phyloP scores from a whole-genome alignment of 2,888 invertebrate species.

The Mechanitis mazaeus region DNA sequence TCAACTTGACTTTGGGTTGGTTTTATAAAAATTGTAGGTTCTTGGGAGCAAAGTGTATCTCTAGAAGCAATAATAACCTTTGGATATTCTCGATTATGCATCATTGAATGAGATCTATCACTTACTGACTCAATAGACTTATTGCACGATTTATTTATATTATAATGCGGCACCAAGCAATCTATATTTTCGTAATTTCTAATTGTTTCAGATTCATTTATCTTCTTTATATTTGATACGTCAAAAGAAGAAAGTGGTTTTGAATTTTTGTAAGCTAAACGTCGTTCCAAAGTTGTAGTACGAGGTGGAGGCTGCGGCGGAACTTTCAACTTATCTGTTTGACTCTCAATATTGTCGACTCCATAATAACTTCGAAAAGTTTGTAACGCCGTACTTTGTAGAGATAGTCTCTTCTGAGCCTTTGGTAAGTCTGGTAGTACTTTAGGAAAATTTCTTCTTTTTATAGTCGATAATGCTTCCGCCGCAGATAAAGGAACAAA shows the following conservation, averaged over 20 bases:
- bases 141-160: constrained; percentile 33
- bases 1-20: constrained; percentile 67
- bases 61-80: constrained; percentile 75
- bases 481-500: constrained; percentile 76
- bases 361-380: constrained; percentile 53
- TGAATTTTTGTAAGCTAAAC: constrained; percentile 63
- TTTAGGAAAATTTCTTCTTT: constrained; percentile 88
- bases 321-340: constrained; percentile 57
- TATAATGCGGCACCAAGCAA: constrained; percentile 39
- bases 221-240: constrained; percentile 42
- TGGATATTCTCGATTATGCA: constrained; percentile 48
- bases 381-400: constrained; percentile 76
- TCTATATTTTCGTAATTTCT: constrained; percentile 65
- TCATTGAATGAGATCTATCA: constrained; percentile 34
- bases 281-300: constrained; percentile 81
- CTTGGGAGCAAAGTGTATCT: constrained; percentile 58
- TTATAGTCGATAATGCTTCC: constrained; percentile 83
- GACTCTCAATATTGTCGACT: constrained; percentile 46
- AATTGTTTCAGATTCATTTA: constrained; percentile 36
- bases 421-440: constrained; percentile 87
- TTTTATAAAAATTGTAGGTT: constrained; percentile 79
- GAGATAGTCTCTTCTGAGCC: constrained; percentile 78
- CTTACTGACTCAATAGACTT: constrained; percentile 44
- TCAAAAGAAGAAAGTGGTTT: constrained; percentile 64
- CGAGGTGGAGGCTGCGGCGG: constrained; percentile 87